Evolutionary conservation across 2,888 invertebrate genomes (phyloP), one percentile per base, ranked within the genome.

Genomic region (Scaptomyza tumidula): DNA sequence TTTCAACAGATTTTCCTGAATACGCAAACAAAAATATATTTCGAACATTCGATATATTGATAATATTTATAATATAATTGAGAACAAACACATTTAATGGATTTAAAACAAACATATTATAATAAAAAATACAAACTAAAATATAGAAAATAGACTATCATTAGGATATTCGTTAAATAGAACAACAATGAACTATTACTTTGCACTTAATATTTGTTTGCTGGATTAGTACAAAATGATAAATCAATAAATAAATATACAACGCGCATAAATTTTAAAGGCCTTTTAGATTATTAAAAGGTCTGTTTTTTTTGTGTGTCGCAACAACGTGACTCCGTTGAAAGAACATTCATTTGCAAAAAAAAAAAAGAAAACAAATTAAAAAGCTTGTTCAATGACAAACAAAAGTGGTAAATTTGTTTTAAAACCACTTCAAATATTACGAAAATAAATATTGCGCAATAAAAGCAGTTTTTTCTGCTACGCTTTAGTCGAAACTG

Each of bases 391-490:
- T 39, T 39, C 14, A 39, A 39, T 39, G 39, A 14, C 39, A 39
- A 39, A 39, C 14, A 39, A 14, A 5, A 39, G 14, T 14, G 39
- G 7, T 9, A 14, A 14, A 39, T 39, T 39, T 39, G 39, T 39
- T 39, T 39, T 39, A 16, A 41, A 16, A 16, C 41, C 16, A 41
- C 41, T 41, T 41, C 41, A 41, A 41, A 41, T 41, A 41, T 16
- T 10, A 41, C 41, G 14, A 10, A 41, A 16, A 16, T 16, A 41
- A 16, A 41, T 41, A 16, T 16, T 5, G 16, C 16, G 1, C 4
- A n/a, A n/a, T 4, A 10, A 41, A 41, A 16, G 1, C 2, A 39
- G 1, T 39, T 14, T 14, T 14, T 39, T 24, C 24, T 14, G 14
- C 39, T 3, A 14, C 7, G 14, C 14, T 39, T 39, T 7, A 14